Base-by-base conservation (phyloP, 2,113 vertebrate species). In the Nyctibius bracteatus region DNA sequence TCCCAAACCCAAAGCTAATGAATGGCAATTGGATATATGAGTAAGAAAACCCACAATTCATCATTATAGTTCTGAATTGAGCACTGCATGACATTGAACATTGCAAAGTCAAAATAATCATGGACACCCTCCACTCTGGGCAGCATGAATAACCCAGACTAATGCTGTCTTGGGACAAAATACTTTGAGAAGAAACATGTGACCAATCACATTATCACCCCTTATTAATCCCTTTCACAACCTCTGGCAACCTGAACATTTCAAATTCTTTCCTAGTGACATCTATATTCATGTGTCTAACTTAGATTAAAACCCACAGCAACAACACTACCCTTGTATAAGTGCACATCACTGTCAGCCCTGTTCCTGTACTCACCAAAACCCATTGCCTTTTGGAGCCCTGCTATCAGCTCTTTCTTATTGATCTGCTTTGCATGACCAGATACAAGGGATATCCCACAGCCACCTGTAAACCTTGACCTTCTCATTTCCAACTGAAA, bases 151-250 rank as follows among this genome's bases (percentile, higher is more conserved):
- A 91, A 79, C 14, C 33, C 62, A 88, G 44, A 66, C 41, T 86
- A 91, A 55, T 6, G 28, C 37, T 23, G 47, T 44, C 87, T 90
- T 95, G 92, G 67, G 85, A 89, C 95, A 96, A 81, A 90, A 8
- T 72, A 80, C 87, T 95, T 70, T 55, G 66, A 95, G 85, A 88
- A 68, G 80, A 91, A 88, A 84, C 66, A 92, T 35, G 81, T 94
- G 90, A 96, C 86, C 85, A 96, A 95, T 93, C 86, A 46, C 89
- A 94, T 95, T 95, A 92, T 66, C 90, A 75, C 21, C 67, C 89
- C 62, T 54, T 94, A 83, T 90, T 88, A 94, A 74, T 93, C 80
- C 91, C 81, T 96, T 94, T 95, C 83, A 95, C 74, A 66, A 92
- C 63, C 78, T 96, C 95, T 96, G 89, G 63, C 92, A 92, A 96